phyloP scores from a whole-genome alignment of 2,113 vertebrate species.

The Tringa solitaria region DNA sequence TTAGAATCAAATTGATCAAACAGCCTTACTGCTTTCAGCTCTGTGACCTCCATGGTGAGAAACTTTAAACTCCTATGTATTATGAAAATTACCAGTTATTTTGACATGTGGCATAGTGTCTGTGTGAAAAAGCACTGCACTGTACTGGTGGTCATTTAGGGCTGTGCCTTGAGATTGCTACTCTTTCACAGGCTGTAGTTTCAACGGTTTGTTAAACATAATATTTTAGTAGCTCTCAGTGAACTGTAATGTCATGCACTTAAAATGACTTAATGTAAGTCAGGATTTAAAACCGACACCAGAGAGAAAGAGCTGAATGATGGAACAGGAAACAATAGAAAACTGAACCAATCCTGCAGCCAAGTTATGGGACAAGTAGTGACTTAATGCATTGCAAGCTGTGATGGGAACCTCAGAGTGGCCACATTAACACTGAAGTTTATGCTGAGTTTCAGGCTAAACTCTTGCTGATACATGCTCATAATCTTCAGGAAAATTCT shows the following conservation, averaged over 20 bases:
- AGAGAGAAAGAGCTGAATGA: neutral
- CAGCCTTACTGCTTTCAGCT: neutral
- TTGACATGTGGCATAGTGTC: neutral
- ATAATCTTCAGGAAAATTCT: neutral
- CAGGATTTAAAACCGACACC: neutral
- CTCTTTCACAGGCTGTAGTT: neutral
- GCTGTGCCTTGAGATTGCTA: neutral
- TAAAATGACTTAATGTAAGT: neutral
- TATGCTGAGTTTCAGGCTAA: neutral
- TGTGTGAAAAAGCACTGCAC: neutral
- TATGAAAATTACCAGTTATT: neutral
- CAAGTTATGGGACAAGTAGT: neutral
- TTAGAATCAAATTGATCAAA: neutral
- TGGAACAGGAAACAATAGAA: neutral
- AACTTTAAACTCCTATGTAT: neutral
- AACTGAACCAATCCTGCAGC: neutral
- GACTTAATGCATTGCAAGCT: neutral
- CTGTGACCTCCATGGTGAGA: neutral
- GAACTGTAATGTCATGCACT: neutral
- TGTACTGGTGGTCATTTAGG: neutral
- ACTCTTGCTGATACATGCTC: neutral
- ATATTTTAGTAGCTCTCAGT: neutral
- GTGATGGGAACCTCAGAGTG: neutral
- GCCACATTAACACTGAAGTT: neutral
- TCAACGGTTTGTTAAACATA: neutral